Conservation (phyloP, 2,888 invertebrate genomes). For the Merodon equestris region DNA sequence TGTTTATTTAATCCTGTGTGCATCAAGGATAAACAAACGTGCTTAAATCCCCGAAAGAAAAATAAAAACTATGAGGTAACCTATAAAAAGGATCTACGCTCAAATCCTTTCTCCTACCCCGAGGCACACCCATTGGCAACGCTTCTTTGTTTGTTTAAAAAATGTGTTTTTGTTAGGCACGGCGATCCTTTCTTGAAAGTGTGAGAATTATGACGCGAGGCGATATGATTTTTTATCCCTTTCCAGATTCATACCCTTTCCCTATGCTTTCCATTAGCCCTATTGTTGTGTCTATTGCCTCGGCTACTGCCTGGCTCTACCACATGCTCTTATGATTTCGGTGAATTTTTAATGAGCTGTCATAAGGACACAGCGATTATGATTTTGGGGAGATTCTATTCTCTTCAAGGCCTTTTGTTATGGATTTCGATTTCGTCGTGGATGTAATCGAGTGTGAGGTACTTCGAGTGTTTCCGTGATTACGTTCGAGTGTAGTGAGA, state of each 20-base stretch:
- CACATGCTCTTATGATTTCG: constrained; percentile 42
- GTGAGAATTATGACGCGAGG: constrained; percentile 58
- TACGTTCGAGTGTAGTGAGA: constrained; percentile 22
- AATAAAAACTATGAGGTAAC: constrained; percentile 4
- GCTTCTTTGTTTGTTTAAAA: constrained; percentile 51
- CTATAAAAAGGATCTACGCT: constrained; percentile 44
- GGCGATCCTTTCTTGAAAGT: constrained; percentile 46
- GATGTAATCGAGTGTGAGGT: constrained; percentile 31
- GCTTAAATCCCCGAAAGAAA: constrained; percentile 29
- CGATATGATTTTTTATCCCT: constrained; percentile 22
- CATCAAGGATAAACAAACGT: constrained; percentile 25
- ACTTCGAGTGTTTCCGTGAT: constrained; percentile 14
- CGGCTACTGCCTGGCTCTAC: no score
- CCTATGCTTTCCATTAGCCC: constrained; percentile 51
- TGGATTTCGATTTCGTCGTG: constrained; percentile 22
- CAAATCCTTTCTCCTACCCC: constrained; percentile 29
- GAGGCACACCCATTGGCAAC: background rate
- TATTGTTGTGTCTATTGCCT: constrained; percentile 29
- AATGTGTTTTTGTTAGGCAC: background rate
- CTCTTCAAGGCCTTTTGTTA: constrained; percentile 38
- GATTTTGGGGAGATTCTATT: constrained; percentile 26
- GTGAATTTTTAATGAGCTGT: constrained; percentile 69
- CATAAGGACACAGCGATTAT: constrained; percentile 58
- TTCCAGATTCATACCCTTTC: constrained; percentile 30
- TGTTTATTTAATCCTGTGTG: constrained; percentile 43